Conservation (phyloP, 2,888 invertebrate species). For the Eupithecia abbreviata region DNA sequence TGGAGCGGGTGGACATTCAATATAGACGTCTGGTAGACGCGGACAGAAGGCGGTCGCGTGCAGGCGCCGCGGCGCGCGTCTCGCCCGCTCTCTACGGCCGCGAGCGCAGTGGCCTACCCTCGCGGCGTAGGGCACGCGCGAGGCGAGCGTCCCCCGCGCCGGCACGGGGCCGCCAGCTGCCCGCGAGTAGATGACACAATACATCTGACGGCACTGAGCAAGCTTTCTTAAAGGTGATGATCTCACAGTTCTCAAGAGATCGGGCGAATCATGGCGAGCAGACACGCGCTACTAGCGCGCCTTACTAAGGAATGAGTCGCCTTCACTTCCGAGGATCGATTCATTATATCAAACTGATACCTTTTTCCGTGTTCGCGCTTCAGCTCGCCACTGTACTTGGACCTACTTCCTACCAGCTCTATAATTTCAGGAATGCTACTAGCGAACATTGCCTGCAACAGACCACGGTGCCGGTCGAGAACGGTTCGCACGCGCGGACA, state of each 20-base stretch:
- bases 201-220: constrained; percentile 85
- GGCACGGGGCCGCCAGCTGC: constrained; percentile 59
- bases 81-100: constrained; percentile 56
- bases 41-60: constrained; percentile 68
- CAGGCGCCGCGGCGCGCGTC: constrained; percentile 45
- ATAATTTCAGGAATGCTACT: constrained; percentile 99
- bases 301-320: constrained; percentile 70
- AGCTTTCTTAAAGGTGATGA: constrained; percentile 80
- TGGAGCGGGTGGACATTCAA: constrained; percentile 75
- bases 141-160: constrained; percentile 50
- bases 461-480: constrained; percentile 84
- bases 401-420: constrained; percentile 99
- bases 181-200: constrained; percentile 84
- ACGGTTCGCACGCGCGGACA: constrained; percentile 71
- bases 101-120: constrained; percentile 18
- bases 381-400: constrained; percentile 99
- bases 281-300: constrained; percentile 21
- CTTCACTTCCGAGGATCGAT: constrained; percentile 74
- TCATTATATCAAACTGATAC: constrained; percentile 87
- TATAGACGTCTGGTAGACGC: constrained; percentile 83
- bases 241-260: constrained; percentile 72
- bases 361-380: constrained; percentile 99
- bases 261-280: constrained; percentile 71
- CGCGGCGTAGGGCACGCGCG: constrained; percentile 55
- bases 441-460: constrained; percentile 99